Evolutionary conservation across 1,140 invertebrate species (phyloP), one percentile per base, ranked within the genome.

Genomic region (Lysiphlebus fabarum): DNA sequence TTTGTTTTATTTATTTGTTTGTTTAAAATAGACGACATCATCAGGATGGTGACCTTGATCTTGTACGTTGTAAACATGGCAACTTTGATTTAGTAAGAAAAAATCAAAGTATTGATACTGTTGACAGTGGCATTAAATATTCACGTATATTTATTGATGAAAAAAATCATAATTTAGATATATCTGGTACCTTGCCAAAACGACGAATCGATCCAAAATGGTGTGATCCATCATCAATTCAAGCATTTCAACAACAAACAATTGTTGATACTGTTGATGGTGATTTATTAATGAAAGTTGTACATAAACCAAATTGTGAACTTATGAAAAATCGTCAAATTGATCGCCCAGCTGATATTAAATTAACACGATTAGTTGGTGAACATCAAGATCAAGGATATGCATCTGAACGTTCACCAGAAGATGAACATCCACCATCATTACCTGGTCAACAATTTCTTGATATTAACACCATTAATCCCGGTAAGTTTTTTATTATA

Each of bases 351-450:
- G 61, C 69, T n/a, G 73, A 75, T 58, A 40, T 73, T 10, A 77
- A 75, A 58, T 62, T 74, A 7, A 75, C 66, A 54, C 72, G 73
- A 36, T 61, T 62, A 8, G 63, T 58, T 53, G 82, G 72, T 11
- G 75, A 84, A 37, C 83, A 85, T 33, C 87, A 87, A 71, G 87
- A 90, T 75, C 87, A 90, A 69, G 88, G 88, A 41, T 90, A 90
- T 71, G 87, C 85, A 4, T 90, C 87, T 0, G 87, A 90, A 68
- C 78, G 88, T n/a, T 90, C 87, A 0, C 88, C 87, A 1, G 88
- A 90, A 72, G 88, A 90, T 49, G 87, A 89, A 68, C 85, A 85
- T 74, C 84, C 85, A 4, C 86, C 87, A 1, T 83, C 85, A 42
- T 72, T 86, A 34, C 85, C 86, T 6, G 81, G 71, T 47, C 70